These are phyloP conservation scores for Papilio helenus DNA, from an alignment of 1,140 invertebrate species.

Conservation along the genomic window DNA sequence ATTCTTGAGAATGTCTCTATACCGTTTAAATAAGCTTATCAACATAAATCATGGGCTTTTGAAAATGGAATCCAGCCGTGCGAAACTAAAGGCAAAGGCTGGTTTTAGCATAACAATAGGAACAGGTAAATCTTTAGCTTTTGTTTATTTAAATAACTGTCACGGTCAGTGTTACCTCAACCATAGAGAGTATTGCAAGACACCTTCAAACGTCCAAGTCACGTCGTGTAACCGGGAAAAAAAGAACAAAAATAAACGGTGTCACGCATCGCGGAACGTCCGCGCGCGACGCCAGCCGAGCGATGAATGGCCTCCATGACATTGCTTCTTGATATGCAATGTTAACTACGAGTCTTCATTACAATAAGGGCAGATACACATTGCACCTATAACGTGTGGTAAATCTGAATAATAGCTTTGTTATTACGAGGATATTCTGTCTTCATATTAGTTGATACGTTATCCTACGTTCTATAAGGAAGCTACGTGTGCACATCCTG, in stretches of 20 bases:
- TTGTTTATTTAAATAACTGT: constrained; percentile 11
- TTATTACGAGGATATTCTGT: not conserved
- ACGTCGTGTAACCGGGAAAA: constrained; percentile 41
- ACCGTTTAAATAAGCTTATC: not conserved
- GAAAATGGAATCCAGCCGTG: constrained; percentile 1
- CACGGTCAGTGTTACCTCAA: constrained; percentile 35
- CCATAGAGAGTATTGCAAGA: constrained; percentile 30
- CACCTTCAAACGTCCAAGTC: constrained; percentile 43
- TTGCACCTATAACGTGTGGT: not conserved
- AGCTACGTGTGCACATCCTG: no score
- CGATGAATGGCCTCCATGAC: constrained; percentile 53
- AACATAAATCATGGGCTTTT: constrained; percentile 17
- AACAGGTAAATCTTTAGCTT: constrained; percentile 19
- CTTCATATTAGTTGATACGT: no score
- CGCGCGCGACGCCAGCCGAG: constrained; percentile 44
- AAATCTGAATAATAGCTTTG: not conserved
- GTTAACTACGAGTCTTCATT: constrained; percentile 21
- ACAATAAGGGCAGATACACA: constrained; percentile 9
- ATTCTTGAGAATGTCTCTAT: not conserved
- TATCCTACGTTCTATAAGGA: no score
- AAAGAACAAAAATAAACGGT: constrained; percentile 46
- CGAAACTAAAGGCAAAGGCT: constrained; percentile 8
- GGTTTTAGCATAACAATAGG: constrained; percentile 14
- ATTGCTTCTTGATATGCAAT: constrained; percentile 48
- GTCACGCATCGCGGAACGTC: constrained; percentile 48